phyloP scores from a whole-genome alignment of 2,113 vertebrate species.

The Nymphicus hollandicus region DNA sequence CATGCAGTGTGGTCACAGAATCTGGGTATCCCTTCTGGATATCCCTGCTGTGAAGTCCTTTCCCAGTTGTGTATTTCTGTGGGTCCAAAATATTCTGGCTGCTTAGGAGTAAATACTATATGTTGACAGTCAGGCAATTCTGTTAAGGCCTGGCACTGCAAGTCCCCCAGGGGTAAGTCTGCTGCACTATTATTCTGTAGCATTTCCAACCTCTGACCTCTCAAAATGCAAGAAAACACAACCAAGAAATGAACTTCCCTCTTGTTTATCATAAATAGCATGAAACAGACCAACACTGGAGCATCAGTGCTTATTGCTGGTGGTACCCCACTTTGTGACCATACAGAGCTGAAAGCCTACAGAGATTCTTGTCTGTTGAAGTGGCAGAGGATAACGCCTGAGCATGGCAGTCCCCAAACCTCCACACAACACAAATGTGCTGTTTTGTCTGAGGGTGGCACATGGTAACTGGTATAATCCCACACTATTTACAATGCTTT shows the following conservation, averaged over 20 bases:
- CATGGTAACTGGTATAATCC: background rate
- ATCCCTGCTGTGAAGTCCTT: background rate
- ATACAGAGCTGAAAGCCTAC: background rate
- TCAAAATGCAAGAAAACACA: background rate
- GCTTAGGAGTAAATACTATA: background rate
- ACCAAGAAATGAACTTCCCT: background rate
- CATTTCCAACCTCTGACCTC: background rate
- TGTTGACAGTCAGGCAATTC: background rate
- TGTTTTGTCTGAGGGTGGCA: background rate
- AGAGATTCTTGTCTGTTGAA: background rate
- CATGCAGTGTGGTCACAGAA: background rate
- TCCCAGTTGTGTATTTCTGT: background rate
- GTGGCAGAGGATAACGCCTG: rapidly evolving
- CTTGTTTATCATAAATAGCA: background rate
- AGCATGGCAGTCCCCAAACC: rapidly evolving
- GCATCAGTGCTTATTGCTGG: background rate
- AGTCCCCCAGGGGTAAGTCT: background rate
- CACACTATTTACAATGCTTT: background rate
- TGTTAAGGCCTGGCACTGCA: background rate
- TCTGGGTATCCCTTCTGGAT: background rate
- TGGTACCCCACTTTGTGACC: background rate
- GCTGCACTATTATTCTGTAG: background rate
- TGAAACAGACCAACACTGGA: background rate
- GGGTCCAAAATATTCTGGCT: background rate
- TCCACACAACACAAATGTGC: background rate